Evolutionary conservation across 1,140 invertebrate genomes (phyloP).

Genomic region (Drosophila equinoxialis): DNA sequence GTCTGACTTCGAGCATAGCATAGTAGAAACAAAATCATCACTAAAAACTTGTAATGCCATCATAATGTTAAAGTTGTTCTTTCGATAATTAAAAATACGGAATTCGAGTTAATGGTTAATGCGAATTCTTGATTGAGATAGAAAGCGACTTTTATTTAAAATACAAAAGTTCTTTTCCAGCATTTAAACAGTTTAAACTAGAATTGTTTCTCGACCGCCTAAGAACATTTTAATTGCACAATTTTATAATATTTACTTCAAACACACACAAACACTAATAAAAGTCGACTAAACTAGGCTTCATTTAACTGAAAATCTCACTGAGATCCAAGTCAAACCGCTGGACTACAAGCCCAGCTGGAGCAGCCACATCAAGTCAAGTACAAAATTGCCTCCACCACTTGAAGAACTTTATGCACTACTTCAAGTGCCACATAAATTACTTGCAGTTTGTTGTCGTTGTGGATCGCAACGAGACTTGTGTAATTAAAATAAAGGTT

Average conservation of each 20-base stretch:
- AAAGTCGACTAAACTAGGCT: constrained; percentile 52
- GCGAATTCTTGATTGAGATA: no score
- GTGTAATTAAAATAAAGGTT: constrained; percentile 51
- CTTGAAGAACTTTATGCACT: constrained; percentile 69
- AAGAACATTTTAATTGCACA: constrained; percentile 44
- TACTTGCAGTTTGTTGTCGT: constrained; percentile 53
- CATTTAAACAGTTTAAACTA: constrained; percentile 4
- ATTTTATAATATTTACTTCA: constrained; percentile 35
- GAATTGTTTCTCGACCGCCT: constrained; percentile 1
- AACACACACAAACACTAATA: constrained; percentile 26
- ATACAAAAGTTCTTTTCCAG: not conserved
- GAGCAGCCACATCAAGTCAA: constrained; percentile 65
- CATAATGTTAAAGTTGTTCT: not conserved
- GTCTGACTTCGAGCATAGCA: constrained; percentile 19
- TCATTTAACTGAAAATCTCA: constrained; percentile 54
- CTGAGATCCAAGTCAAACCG: constrained; percentile 4
- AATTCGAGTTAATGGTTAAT: not conserved
- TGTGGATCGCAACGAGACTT: constrained; percentile 20
- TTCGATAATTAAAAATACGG: not conserved
- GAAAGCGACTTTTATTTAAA: not conserved
- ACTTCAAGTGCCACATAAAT: constrained; percentile 74
- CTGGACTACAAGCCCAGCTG: constrained; percentile 23
- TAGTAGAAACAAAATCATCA: constrained; percentile 1
- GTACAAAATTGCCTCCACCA: constrained; percentile 73
- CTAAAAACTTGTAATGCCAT: constrained; percentile 29